phyloP scores from a whole-genome alignment of 2,797 vertebrate genomes.

The Myripristis murdjan region DNA sequence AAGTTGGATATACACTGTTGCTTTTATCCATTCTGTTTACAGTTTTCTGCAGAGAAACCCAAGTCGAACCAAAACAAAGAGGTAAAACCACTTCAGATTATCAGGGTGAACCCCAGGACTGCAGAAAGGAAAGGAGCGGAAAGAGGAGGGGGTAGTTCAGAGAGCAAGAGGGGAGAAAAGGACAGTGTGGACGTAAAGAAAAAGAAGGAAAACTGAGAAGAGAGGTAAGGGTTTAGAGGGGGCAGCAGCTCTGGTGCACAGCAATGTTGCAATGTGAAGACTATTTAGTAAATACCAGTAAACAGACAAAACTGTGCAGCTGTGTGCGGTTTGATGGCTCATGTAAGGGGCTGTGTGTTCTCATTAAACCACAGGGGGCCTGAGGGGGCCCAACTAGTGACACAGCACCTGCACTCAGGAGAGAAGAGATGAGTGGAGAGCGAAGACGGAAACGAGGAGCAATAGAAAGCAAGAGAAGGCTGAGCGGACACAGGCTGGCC shows the following conservation, averaged over 20 bases:
- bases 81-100: constrained; percentile 68
- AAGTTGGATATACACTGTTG: constrained; percentile 46
- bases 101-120: constrained; percentile 52
- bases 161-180: constrained; percentile 62
- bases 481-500: constrained; percentile 63
- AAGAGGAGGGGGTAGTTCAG: constrained; percentile 49
- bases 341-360: constrained; percentile 78
- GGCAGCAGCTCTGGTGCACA: constrained; percentile 49
- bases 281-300: constrained; percentile 87
- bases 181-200: constrained; percentile 46
- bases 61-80: constrained; percentile 68
- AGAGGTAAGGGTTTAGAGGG: constrained; percentile 75
- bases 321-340: constrained; percentile 78
- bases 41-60: constrained; percentile 53
- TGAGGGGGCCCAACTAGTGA: constrained; percentile 56
- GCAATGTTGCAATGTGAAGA: constrained; percentile 81
- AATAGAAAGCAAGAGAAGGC: constrained; percentile 54
- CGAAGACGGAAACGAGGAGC: constrained; percentile 54
- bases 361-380: constrained; percentile 82
- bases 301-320: constrained; percentile 84
- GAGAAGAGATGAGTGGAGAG: constrained; percentile 45
- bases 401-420: constrained; percentile 79
- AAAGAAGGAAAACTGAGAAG: constrained; percentile 51
- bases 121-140: constrained; percentile 44
- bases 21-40: constrained; percentile 64